Evolutionary conservation across 2,888 invertebrate species (phyloP), one percentile per base, ranked within the genome.

Genomic region (Hyles lineata): DNA sequence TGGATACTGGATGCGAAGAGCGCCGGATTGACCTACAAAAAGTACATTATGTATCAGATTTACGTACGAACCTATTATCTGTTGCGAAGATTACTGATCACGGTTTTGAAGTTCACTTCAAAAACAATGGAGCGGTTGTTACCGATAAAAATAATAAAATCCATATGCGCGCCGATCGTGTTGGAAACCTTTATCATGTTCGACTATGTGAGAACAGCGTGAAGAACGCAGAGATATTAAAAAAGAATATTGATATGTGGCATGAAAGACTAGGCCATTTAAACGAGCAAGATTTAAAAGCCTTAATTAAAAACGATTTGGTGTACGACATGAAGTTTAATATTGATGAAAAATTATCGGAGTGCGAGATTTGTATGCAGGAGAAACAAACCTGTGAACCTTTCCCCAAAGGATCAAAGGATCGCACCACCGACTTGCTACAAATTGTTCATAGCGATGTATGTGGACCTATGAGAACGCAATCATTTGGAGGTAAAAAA

Each of bases 11-110:
- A 32, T 32, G 32, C 32, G 7, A 32, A 32, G 61, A 71, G 43
- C 63, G 72, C 72, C 72, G 29, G 25, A 61, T 73, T 60, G 73
- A 74, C 50, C 63, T 74, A 23, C 35, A 74, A 43, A 76, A 76
- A 70, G 72, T 73, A n/a, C 72, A 72, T 29, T 76, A 76, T 55
- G 76, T 76, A 21, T 71, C 74, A 71, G 74, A 75, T 71, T 70
- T 75, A 58, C 61, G 73, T 50, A 76, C 72, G 50, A 74, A 71
- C 55, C 61, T 76, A 52, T 25, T 76, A 59, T 76, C 76, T 23
- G 74, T 76, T 23, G 72, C 73, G 2, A 73, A 74, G 52, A 74
- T 76, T 35, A 75, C 74, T 25, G 74, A 75, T 73, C 71, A 58
- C n/a, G 29, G 75, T 50, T 32, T 73, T 50, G 70, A 75, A 72